Evolutionary conservation across 2,113 vertebrate genomes (phyloP).

Genomic region (Sapajus apella): DNA sequence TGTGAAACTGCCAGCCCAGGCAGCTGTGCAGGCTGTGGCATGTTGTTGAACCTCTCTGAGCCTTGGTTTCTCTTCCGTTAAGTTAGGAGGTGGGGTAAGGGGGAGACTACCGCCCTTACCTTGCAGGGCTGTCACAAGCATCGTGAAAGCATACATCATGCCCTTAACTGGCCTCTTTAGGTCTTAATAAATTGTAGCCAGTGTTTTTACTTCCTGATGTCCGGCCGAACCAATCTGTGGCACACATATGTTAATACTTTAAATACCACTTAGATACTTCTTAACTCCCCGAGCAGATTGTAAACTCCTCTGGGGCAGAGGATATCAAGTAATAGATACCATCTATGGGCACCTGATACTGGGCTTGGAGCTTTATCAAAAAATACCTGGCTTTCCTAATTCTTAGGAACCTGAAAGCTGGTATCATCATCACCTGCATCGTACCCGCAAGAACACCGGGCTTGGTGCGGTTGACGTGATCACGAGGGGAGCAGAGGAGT

Average conservation of each 20-base stretch:
- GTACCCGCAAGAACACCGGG: background rate
- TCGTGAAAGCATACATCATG: fast-evolving
- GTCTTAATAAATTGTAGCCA: background rate
- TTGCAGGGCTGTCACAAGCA: background rate
- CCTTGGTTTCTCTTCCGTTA: background rate
- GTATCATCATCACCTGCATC: background rate
- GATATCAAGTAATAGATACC: background rate
- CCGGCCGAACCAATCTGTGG: background rate
- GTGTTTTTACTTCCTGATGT: background rate
- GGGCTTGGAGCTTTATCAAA: background rate
- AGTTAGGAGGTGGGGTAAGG: no score
- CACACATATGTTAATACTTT: background rate
- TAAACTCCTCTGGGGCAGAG: background rate
- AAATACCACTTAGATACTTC: background rate
- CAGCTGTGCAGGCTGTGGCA: background rate
- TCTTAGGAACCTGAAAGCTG: background rate
- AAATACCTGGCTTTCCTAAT: background rate
- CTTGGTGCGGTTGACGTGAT: background rate
- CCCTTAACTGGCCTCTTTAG: background rate
- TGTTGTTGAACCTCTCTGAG: background rate
- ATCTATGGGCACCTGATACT: background rate
- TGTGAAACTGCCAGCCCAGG: background rate
- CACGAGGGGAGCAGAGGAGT: fast-evolving
- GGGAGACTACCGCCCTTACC: background rate
- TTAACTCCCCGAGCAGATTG: background rate